Evolutionary conservation across 2,888 invertebrate species (phyloP).

Genomic region (Achlya flavicornis): DNA sequence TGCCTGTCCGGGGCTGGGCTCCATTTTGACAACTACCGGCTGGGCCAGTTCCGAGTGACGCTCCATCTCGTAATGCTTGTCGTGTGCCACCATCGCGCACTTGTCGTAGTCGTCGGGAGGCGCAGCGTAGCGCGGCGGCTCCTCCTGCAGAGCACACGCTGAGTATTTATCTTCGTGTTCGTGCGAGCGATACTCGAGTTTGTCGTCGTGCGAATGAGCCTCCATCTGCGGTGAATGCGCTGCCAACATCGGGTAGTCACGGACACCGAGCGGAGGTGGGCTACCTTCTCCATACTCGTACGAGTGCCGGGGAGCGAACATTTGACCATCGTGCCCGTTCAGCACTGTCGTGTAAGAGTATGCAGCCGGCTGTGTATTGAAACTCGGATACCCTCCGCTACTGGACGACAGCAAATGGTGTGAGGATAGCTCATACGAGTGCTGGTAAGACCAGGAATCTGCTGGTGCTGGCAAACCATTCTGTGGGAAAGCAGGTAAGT

Average conservation of each 20-base stretch:
- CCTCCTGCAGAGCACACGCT: slow-evolving; percentile 77
- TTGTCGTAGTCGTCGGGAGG: slow-evolving; percentile 85
- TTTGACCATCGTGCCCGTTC: slow-evolving; percentile 89
- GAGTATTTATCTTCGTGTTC: slow-evolving; percentile 78
- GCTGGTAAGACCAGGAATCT: slow-evolving; percentile 92
- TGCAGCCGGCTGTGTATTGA: slow-evolving; percentile 84
- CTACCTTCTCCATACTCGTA: slow-evolving; percentile 85
- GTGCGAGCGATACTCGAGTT: slow-evolving; percentile 72
- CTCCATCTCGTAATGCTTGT: slow-evolving; percentile 77
- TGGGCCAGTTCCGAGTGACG: slow-evolving; percentile 73
- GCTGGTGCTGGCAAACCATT: slow-evolving; percentile 86
- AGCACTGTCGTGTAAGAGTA: slow-evolving; percentile 87
- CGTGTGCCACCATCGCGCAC: slow-evolving; percentile 79
- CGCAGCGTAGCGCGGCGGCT: slow-evolving; percentile 83
- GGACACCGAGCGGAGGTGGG: slow-evolving; percentile 85
- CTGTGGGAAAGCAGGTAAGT: slow-evolving; percentile 83
- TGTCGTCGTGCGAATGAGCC: slow-evolving; percentile 80
- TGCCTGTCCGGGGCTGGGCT: slow-evolving; percentile 83
- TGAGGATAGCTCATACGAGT: slow-evolving; percentile 90
- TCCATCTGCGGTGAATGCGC: slow-evolving; percentile 85
- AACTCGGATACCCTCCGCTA: slow-evolving; percentile 86
- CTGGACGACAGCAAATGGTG: slow-evolving; percentile 90
- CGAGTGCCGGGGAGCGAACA: slow-evolving; percentile 87
- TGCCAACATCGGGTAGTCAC: slow-evolving; percentile 87
- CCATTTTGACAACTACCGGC: slow-evolving; percentile 83